These are phyloP conservation scores for Clinocottus analis DNA, from an alignment of 2,113 vertebrate species.

Conservation along the genomic window DNA sequence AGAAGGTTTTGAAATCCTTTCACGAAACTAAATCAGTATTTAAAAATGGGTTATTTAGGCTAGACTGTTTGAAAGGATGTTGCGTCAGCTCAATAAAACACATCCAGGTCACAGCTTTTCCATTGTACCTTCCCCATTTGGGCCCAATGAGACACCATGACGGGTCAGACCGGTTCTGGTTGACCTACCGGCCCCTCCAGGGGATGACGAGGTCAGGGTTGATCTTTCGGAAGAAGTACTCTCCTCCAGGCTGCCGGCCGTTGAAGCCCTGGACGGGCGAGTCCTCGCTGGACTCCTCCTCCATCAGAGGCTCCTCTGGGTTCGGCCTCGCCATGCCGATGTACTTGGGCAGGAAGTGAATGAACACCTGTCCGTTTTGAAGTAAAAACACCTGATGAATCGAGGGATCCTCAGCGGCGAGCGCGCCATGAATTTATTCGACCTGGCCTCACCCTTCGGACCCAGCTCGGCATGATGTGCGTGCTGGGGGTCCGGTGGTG, in stretches of 20 bases:
- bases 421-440: background rate
- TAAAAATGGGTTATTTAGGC: background rate
- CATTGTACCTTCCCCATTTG: too few relatives aligned
- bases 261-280: constrained; percentile 54
- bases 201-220: constrained; percentile 87
- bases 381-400: background rate
- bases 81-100: too few relatives aligned
- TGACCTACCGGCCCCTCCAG: constrained; percentile 85
- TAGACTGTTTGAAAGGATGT: background rate
- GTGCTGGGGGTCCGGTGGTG: constrained; percentile 91
- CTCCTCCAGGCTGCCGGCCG: constrained; percentile 81
- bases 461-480: constrained; percentile 91
- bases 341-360: constrained; percentile 87
- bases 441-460: constrained; percentile 82
- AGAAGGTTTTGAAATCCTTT: background rate
- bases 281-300: constrained; percentile 65
- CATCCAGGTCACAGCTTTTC: too few relatives aligned
- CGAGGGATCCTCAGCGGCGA: background rate
- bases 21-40: background rate
- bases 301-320: constrained; percentile 73
- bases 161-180: background rate
- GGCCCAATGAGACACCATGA: background rate
- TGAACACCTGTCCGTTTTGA: constrained; percentile 84
- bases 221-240: constrained; percentile 91
- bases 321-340: constrained; percentile 87